A percentile compares a stretch with the other conserved stretches of the same genome.
phyloP scores from a whole-genome alignment of 2,888 invertebrate species.

The Dryomyza anilis region DNA sequence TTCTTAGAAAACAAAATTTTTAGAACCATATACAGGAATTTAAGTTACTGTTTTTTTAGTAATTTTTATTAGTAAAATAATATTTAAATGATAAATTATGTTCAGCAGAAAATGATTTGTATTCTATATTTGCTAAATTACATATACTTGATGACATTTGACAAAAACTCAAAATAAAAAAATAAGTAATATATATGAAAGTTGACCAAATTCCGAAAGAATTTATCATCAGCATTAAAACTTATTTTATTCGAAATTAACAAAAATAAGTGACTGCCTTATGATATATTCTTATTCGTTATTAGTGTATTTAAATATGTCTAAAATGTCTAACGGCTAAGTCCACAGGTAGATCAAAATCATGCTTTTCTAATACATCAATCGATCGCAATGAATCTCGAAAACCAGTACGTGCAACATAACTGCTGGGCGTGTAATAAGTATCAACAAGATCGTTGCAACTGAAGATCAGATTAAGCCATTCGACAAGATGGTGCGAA shows the following conservation, averaged over 20 bases:
- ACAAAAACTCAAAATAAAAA: no score
- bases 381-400: slow-evolving; percentile 92
- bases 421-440: slow-evolving; percentile 91
- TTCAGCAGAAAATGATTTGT: no score
- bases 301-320: slow-evolving; percentile 75
- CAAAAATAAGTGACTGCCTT: no score
- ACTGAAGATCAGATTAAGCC: slow-evolving; percentile 93
- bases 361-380: slow-evolving; percentile 81
- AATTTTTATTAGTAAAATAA: no score
- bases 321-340: slow-evolving; percentile 95
- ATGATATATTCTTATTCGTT: not conserved
- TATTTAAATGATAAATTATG: no score
- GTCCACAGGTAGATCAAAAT: slow-evolving; percentile 95
- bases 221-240: not conserved
- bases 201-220: no score
- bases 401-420: slow-evolving; percentile 94
- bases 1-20: no score
- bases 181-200: no score
- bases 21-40: no score
- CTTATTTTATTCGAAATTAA: not conserved
- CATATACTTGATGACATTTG: no score
- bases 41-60: no score
- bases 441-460: slow-evolving; percentile 78
- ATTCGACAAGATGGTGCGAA: slow-evolving; percentile 87
- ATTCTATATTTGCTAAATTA: no score